Evolutionary conservation across 2,113 vertebrate genomes (phyloP), one percentile per base, ranked within the genome.

Genomic region (Megaptera novaeangliae): DNA sequence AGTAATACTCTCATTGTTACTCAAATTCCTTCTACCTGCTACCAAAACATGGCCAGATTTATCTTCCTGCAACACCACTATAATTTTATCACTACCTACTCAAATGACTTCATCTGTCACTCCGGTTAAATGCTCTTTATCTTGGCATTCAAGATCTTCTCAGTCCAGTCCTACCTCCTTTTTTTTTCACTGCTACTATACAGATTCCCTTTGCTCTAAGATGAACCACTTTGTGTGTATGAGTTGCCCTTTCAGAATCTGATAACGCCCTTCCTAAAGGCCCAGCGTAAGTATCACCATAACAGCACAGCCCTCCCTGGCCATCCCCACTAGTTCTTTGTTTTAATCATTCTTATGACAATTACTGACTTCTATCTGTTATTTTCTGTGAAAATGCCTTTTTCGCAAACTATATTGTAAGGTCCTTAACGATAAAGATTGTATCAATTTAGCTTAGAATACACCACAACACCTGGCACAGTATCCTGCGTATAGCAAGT

Each of bases 11-110:
- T 91, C 14, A 14, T 46, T 20, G 31, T 83, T 36, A 63, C 61
- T 66, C 18, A 81, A 81, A 91, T 20, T 91, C 95, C 55, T 84
- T 83, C 39, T 20, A 75, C n/a, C 39, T 87, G 8, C 36, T 80
- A 29, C 41, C 20, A 66, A 92, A 71, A n/a, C 5, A 9, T 75
- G 25, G 4, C 81, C 29, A 49, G 10, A 49, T 49, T 72, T 39
- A 71, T 72, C 46, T 95, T 92, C 18, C 9, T 39, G 39, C 18
- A 71, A 20, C 17, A 91, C 17, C 8, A 27, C 29, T 75, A 49
- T 52, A 41, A 72, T 77, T 88, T 44, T 49, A 77, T 72, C 85
- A 91, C 59, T 89, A 29, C 1, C 31, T 91, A 44, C 17, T 61
- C 31, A 71, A 84, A 69, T 68, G 15, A 10, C 10, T 49, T 49